These are phyloP conservation scores for Aphidius gifuensis DNA, from an alignment of 1,140 invertebrate genomes.

Conservation along the genomic window DNA sequence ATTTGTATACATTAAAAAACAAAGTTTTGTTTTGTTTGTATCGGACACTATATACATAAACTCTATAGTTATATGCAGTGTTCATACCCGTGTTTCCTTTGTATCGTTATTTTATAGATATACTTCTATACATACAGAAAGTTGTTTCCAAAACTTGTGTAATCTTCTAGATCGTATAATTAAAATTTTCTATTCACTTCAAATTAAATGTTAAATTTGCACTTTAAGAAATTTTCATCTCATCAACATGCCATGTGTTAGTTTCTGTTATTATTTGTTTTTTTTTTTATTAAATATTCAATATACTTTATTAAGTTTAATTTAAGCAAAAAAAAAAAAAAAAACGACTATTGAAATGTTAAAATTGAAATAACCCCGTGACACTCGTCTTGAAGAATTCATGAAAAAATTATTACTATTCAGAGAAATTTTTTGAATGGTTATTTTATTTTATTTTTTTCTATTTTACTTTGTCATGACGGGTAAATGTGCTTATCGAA, in stretches of 20 bases:
- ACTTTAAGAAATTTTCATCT: no score
- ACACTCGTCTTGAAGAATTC: not conserved
- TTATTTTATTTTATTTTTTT: not conserved
- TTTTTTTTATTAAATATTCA: not conserved
- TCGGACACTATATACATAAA: no score
- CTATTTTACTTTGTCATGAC: slow-evolving; percentile 16
- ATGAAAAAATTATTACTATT: slow-evolving; percentile 9
- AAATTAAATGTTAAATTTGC: no score
- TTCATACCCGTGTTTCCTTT: not conserved
- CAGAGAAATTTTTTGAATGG: no score
- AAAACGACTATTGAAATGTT: no score
- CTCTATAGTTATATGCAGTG: no score
- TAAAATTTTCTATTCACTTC: not conserved
- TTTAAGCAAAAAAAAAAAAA: no score
- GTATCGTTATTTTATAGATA: slow-evolving; percentile 3
- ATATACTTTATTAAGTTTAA: no score
- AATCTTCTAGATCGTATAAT: slow-evolving; percentile 15
- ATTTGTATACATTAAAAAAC: slow-evolving; percentile 2
- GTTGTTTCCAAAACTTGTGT: slow-evolving; percentile 19
- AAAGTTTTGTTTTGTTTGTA: no score
- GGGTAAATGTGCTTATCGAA: slow-evolving; percentile 24
- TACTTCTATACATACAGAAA: slow-evolving; percentile 3
- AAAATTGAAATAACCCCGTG: not conserved
- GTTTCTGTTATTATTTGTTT: not conserved
- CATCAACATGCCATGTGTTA: no score